Evolutionary conservation across 2,113 vertebrate genomes (phyloP).

Genomic region (Pomatorhinus ruficollis): DNA sequence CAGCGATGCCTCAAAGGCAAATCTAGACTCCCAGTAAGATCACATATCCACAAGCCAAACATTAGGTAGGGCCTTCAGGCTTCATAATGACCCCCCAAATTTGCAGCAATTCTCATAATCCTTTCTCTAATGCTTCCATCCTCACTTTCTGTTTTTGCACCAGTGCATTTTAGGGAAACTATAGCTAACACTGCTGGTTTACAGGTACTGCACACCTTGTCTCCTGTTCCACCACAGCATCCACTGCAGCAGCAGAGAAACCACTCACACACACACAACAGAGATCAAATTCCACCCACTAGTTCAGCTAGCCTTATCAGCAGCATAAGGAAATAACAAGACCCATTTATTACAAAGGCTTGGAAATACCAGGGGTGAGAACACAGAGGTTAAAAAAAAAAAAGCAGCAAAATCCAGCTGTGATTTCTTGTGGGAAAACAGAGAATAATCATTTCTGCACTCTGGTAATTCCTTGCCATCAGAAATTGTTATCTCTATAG

Average conservation of each 20-base stretch:
- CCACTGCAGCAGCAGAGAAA: background rate
- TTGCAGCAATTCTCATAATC: background rate
- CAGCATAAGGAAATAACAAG: background rate
- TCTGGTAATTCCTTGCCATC: background rate
- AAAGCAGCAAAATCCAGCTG: background rate
- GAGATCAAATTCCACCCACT: background rate
- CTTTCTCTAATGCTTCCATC: background rate
- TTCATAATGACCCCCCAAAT: background rate
- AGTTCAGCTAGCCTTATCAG: background rate
- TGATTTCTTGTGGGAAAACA: background rate
- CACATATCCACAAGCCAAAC: fast-evolving
- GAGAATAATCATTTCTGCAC: background rate
- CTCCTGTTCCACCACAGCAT: background rate
- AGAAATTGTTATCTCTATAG: background rate
- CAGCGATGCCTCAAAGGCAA: fast-evolving
- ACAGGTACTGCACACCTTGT: background rate
- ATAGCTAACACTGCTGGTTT: background rate
- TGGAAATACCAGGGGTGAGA: background rate
- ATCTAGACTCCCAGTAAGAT: fast-evolving
- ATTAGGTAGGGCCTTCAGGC: background rate
- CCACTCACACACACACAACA: background rate
- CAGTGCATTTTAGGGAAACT: background rate
- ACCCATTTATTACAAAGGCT: background rate
- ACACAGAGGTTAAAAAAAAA: background rate
- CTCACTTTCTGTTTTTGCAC: background rate